Evolutionary conservation across 2,797 vertebrate species (phyloP).

Genomic region (Ataeniobius toweri): DNA sequence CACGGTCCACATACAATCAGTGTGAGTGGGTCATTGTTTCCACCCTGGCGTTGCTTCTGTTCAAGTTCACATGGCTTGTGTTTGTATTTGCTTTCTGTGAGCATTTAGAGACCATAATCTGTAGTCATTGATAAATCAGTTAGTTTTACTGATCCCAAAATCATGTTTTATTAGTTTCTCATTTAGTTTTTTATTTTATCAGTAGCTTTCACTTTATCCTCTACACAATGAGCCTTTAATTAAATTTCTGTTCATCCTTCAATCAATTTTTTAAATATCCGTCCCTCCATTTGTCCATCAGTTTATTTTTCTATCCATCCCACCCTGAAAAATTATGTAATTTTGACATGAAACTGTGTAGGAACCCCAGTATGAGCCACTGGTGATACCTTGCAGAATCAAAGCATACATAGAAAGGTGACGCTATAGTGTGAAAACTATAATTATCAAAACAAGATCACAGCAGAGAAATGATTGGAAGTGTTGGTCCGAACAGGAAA

Average conservation of each 20-base stretch:
- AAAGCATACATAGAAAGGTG: no score
- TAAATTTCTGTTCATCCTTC: neutral
- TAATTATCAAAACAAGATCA: neutral
- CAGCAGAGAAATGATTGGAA: neutral
- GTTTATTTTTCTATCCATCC: no score
- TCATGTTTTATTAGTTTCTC: neutral
- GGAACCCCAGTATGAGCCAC: neutral
- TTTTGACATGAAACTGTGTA: neutral
- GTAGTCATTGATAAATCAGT: neutral
- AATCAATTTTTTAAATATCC: no score
- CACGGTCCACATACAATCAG: slow-evolving; percentile 50
- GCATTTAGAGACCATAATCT: neutral
- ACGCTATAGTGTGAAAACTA: neutral
- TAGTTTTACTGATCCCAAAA: neutral
- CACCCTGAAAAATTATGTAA: neutral
- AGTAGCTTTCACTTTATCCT: neutral
- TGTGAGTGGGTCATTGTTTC: slow-evolving; percentile 44
- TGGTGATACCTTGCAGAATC: no score
- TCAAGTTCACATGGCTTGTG: neutral
- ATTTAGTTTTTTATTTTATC: neutral
- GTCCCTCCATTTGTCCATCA: neutral
- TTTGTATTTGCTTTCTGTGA: slow-evolving; percentile 4
- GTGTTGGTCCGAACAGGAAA: neutral
- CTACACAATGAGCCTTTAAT: neutral
- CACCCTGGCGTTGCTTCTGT: neutral